phyloP scores from a whole-genome alignment of 2,797 vertebrate species.

The Rhinoraja longicauda region DNA sequence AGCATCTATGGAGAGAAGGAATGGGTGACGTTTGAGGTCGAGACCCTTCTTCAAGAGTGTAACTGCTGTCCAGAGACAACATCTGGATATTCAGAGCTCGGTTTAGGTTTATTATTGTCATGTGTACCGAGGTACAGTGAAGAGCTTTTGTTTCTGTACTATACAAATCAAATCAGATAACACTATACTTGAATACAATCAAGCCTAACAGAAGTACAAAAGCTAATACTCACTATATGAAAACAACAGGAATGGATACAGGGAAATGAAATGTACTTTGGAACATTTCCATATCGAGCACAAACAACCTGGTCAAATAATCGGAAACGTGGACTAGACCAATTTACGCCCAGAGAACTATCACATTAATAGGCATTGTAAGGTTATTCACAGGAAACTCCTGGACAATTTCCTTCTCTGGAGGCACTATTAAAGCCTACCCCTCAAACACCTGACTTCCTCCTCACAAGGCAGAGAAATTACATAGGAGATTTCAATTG shows the following conservation, averaged over 20 bases:
- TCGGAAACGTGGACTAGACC: not conserved
- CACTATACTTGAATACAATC: not conserved
- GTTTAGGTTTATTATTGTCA: no score
- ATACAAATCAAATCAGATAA: no score
- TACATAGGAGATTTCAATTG: not conserved
- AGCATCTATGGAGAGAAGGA: no score
- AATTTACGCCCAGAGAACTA: not conserved
- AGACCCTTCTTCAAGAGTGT: no score
- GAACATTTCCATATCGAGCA: not conserved
- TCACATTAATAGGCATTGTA: not conserved
- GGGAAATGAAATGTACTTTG: not conserved
- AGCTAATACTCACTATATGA: not conserved
- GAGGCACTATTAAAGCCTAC: not conserved
- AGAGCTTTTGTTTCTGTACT: no score
- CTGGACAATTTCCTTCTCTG: not conserved
- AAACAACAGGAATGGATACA: not conserved
- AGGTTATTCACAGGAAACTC: not conserved
- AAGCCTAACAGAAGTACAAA: no score
- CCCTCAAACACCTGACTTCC: not conserved
- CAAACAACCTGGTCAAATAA: not conserved
- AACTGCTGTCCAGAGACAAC: no score
- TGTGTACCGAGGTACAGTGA: no score
- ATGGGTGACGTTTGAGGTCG: no score
- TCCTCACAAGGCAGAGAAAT: not conserved
- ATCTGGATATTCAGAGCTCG: no score